Evolutionary conservation across 2,888 invertebrate species (phyloP).

Genomic region (Spialia ferax): DNA sequence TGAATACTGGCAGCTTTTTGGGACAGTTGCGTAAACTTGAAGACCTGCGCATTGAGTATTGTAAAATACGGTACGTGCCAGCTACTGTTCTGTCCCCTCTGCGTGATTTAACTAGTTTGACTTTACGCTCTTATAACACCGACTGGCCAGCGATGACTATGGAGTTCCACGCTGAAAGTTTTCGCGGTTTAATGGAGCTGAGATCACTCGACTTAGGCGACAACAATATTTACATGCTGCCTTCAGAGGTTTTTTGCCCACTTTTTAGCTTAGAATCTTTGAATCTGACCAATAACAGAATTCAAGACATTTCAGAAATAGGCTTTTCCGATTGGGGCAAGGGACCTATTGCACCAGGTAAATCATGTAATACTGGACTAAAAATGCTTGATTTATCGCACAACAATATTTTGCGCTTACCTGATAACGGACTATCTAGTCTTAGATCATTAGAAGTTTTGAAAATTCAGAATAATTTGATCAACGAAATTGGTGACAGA

Average conservation of each 20-base stretch:
- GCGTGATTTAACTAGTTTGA: constrained; percentile 89
- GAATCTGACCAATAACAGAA: constrained; percentile 92
- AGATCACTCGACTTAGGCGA: constrained; percentile 90
- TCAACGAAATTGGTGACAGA: constrained; percentile 91
- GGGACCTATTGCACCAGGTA: constrained; percentile 89
- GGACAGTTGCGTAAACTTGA: constrained; percentile 90
- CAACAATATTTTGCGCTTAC: constrained; percentile 90
- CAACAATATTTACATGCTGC: constrained; percentile 92
- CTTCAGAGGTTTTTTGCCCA: constrained; percentile 91
- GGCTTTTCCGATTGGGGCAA: constrained; percentile 92
- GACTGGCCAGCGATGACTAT: constrained; percentile 93
- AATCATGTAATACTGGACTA: constrained; percentile 90
- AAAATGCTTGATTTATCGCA: constrained; percentile 91
- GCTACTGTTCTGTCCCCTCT: constrained; percentile 90
- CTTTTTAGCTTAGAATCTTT: constrained; percentile 89
- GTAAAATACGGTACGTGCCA: constrained; percentile 92
- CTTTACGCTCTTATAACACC: constrained; percentile 91
- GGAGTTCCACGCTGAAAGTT: constrained; percentile 91
- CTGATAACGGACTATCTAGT: constrained; percentile 90
- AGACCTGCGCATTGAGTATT: constrained; percentile 91
- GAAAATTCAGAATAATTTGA: constrained; percentile 91
- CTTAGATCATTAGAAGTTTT: constrained; percentile 90
- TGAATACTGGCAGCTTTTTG: constrained; percentile 88
- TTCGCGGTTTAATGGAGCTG: constrained; percentile 90
- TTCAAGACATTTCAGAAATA: constrained; percentile 91